Evolutionary conservation across 2,888 invertebrate species (phyloP), one percentile per base, ranked within the genome.

Genomic region (Mythimna impura): DNA sequence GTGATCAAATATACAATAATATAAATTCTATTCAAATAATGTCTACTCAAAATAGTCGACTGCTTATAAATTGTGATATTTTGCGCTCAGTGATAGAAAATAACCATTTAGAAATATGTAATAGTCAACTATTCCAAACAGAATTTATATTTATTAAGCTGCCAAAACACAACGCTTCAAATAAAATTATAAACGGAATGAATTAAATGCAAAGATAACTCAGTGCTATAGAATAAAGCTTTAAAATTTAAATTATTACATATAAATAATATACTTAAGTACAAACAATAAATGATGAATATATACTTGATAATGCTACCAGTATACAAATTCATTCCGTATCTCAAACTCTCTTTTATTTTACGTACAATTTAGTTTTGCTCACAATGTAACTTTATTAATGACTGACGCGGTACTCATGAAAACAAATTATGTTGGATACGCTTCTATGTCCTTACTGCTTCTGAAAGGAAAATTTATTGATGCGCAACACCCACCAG

Each of bases 141-240:
- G 72, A 68, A 61, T 76, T 69, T 54, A 70, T 67, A 70, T 64
- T 60, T 20, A 61, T 63, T 60, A 52, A 90, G 91, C 91, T 91
- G 91, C 91, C 90, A 40, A 68, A 67, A 73, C 86, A 91, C 91
- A 91, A 90, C 90, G 52, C 65, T 69, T 75, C 76, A 68, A 55
- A 40, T 47, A 76, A 63, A 76, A 76, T 71, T 66, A 76, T 74
- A 71, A 80, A 77, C 81, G 85, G 88, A 87, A 87, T 88, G 89
- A 87, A 84, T 76, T 87, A 87, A 85, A 81, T 88, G 90, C 90
- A 83, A 81, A 83, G 55, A 77, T 65, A 81, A 74, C 36, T 78
- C 71, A 82, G 81, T 81, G 74, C 80, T 68, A 47, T 66, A 43
- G 36, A 62, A 71, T 55, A 72, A 72, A 66, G 50, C 50, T 81